Percentiles rank a stretch among this genome's conserved stretches.
phyloP scores from a whole-genome alignment of 2,797 vertebrate genomes.

The Gymnothorax javanicus region DNA sequence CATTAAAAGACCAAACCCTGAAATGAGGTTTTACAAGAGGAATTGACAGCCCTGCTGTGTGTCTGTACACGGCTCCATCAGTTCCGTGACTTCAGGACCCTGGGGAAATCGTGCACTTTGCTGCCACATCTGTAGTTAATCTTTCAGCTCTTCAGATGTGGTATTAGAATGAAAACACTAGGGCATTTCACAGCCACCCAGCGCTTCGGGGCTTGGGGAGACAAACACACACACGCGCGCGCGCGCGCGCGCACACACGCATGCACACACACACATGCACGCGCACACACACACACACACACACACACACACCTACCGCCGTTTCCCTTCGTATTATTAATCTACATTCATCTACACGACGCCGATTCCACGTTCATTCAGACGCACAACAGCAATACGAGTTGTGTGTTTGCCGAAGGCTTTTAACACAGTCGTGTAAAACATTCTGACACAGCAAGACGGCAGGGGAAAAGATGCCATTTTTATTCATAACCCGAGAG shows the following conservation, averaged over 20 bases:
- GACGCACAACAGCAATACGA: neutral
- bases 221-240: neutral
- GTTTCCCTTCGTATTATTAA: neutral
- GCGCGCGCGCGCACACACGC: too few relatives aligned
- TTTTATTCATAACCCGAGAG: neutral
- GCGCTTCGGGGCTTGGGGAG: neutral
- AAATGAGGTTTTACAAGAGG: too few relatives aligned
- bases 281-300: too few relatives aligned
- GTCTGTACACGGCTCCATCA: too few relatives aligned
- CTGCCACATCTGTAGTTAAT: neutral
- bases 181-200: neutral
- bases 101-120: neutral
- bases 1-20: too few relatives aligned
- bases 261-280: too few relatives aligned
- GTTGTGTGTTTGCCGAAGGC: neutral
- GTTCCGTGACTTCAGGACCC: too few relatives aligned
- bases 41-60: too few relatives aligned
- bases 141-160: neutral
- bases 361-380: neutral
- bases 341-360: neutral
- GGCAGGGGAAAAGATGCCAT: neutral
- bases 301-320: neutral
- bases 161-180: neutral
- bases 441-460: neutral
- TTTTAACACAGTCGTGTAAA: neutral